Evolutionary conservation across 2,113 vertebrate genomes (phyloP), one percentile per base, ranked within the genome.

Genomic region (Phaethornis superciliosus): DNA sequence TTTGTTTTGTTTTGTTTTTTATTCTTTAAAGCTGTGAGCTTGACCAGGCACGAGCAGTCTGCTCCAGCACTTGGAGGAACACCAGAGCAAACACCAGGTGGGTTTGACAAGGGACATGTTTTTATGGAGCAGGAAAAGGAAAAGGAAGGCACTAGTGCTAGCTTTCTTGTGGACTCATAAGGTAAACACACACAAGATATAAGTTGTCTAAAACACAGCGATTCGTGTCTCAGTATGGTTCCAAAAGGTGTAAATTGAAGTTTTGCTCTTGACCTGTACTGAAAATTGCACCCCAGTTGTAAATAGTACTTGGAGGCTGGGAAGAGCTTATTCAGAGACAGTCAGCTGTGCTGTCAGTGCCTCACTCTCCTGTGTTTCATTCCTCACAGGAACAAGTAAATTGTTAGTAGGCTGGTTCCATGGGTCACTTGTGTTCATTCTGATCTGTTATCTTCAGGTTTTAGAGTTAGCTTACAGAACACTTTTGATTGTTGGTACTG

Each of bases 11-110:
- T 54, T 23, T 17, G 42, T 7, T 72, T 81, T 97, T 98, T 40
- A 5, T 40, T 40, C 11, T 40, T 40, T 40, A 98, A 99, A 99
- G 99, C 99, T 97, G 95, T 99, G 96, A 99, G 99, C 97, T 98
- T 99, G 98, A 99, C 98, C 85, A 99, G 99, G 97, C 99, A 99
- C 77, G 99, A 99, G 94, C 99, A 99, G 96, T 99, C 99, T 97
- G 99, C 99, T 96, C 99, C 99, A 93, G 98, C 98, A 94, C 99
- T 99, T 97, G 98, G 98, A 96, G 98, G 97, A 89, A 98, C 97
- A 93, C 97, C 98, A 63, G 98, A 98, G 93, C 97, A 98, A 94
- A 97, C 96, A 28, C 98, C 97, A 98, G 98, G 98, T 98, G 92
- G 94, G 96, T 97, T 86, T 92, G 91, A 94, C 75, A 95, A 92